A percentile compares a stretch with the other conserved stretches of the same genome.
These are phyloP conservation scores for Cliona cf. orientalis DNA, from an alignment of 37 sponge, comb jelly and placozoan genomes.

Conservation along the genomic window DNA sequence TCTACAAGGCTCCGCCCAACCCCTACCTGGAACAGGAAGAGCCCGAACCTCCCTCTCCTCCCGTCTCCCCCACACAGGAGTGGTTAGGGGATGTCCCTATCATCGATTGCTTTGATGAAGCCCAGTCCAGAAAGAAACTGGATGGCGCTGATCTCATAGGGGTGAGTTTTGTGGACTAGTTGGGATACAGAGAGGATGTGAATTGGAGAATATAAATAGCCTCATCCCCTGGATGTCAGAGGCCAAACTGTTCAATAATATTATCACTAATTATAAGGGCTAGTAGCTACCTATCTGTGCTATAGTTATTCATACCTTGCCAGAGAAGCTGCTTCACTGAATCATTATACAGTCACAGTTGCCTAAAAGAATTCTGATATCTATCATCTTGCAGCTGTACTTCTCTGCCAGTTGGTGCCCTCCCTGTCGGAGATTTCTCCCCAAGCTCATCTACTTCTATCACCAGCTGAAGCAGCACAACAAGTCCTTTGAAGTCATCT, in stretches of 20 bases:
- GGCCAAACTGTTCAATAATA: no score
- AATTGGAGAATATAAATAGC: background rate
- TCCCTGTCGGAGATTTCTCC: conserved; percentile 77
- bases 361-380: no score
- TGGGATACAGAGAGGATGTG: background rate
- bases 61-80: conserved; percentile 1
- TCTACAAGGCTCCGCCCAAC: conserved; percentile 18
- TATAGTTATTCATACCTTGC: background rate
- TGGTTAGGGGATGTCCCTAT: conserved; percentile 40
- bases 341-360: background rate
- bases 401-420: conserved; percentile 89
- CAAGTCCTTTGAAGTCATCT: conserved; percentile 66
- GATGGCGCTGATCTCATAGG: conserved; percentile 47
- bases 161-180: conserved; percentile 20
- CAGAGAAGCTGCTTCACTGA: background rate
- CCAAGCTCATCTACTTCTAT: conserved; percentile 82
- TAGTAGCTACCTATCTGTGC: no score
- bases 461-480: conserved; percentile 64
- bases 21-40: conserved; percentile 20
- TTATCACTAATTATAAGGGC: no score
- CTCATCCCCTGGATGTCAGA: no score
- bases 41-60: background rate
- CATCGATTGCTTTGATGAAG: conserved; percentile 35
- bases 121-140: conserved; percentile 36
- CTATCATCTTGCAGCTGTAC: conserved; percentile 54